These are phyloP conservation scores for Taxidea taxus DNA, from an alignment of 2,113 vertebrate species.

Conservation along the genomic window DNA sequence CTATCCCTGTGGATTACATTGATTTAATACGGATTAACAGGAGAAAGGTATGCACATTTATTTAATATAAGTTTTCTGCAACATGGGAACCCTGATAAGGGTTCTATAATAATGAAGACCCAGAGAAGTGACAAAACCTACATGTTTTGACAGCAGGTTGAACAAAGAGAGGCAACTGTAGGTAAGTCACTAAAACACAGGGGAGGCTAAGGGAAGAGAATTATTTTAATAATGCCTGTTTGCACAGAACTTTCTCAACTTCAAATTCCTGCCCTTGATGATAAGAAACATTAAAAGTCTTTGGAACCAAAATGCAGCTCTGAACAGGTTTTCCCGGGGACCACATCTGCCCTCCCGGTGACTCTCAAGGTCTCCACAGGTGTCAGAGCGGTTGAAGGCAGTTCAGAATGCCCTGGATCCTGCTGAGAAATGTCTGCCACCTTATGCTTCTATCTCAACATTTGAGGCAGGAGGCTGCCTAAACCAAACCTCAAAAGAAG, in stretches of 20 bases:
- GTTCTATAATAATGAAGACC: background rate
- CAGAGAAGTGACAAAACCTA: background rate
- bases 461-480: background rate
- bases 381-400: background rate
- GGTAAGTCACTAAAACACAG: background rate
- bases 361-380: background rate
- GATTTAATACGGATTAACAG: background rate
- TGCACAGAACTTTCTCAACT: background rate
- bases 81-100: background rate
- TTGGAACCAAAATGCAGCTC: background rate
- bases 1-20: background rate
- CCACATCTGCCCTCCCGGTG: background rate
- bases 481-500: background rate
- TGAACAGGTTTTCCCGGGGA: background rate
- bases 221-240: background rate
- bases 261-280: background rate
- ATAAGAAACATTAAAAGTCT: background rate
- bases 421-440: background rate
- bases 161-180: background rate
- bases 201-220: background rate
- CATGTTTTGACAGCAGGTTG: background rate
- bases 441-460: background rate
- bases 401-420: background rate
- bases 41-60: background rate
- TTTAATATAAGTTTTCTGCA: background rate